Conservation (phyloP, 2,113 vertebrate genomes). For the Argyrosomus japonicus region DNA sequence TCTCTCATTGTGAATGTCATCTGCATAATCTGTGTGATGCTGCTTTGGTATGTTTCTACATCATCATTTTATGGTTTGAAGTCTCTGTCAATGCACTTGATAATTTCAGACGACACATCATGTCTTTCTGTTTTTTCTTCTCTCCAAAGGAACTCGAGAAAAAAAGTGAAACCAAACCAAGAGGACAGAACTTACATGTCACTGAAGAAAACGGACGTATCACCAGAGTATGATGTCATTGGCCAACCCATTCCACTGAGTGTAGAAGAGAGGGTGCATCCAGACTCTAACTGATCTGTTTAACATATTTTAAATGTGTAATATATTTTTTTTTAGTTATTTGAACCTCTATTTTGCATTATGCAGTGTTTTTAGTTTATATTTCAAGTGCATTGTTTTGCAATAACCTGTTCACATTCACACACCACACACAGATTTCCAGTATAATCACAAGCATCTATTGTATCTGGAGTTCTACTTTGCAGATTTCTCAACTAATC, state of each 20-base stretch:
- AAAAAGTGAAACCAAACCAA: slow-evolving; percentile 5
- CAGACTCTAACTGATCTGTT: neutral
- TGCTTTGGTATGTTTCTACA: slow-evolving; percentile 16
- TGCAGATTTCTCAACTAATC: neutral
- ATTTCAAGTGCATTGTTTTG: neutral
- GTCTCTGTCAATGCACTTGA: neutral
- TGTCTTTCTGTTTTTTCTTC: neutral
- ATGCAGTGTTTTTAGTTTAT: neutral
- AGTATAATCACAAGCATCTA: neutral
- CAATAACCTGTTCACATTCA: neutral
- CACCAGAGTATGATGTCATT: slow-evolving; percentile 35
- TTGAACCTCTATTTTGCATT: neutral
- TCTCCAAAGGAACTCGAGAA: slow-evolving; percentile 19
- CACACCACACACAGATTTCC: neutral
- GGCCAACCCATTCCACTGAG: neutral
- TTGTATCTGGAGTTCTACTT: neutral
- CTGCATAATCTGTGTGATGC: neutral
- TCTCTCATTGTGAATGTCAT: slow-evolving; percentile 25
- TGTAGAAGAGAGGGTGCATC: neutral
- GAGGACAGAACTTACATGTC: slow-evolving; percentile 45
- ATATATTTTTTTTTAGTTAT: too few species aligned
- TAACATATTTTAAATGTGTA: neutral
- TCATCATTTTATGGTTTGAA: neutral
- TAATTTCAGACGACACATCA: neutral
- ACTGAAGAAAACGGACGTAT: neutral